Base-by-base conservation (phyloP, 2,888 invertebrate genomes). In the Hedychridium roseum region DNA sequence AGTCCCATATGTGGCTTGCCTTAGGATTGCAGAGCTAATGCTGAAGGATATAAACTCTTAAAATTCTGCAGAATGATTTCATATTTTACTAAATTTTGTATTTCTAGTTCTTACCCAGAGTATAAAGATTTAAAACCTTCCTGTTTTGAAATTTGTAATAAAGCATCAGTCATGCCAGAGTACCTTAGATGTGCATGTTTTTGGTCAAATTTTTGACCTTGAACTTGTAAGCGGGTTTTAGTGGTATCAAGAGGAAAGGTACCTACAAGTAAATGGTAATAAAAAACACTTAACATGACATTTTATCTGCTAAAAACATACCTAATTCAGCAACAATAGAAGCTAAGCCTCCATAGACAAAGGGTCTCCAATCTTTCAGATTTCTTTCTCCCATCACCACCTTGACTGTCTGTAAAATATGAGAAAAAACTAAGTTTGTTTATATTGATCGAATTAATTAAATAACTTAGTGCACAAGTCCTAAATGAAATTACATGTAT, bases 211-310 rank as follows among this genome's bases (percentile, higher is more conserved):
- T 85, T 89, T 80, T 96, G 96, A 1, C 96, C 97, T 80, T 97
- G 97, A 71, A 97, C 86, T 82, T 97, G 96, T 15, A 97, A 85
- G 60, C 96, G 85, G 12, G 95, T 96, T 82, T 97, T 97, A 15
- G 95, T 92, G 20, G 94, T 93, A 79, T 97, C 97, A 65, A 97
- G 91, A n/a, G 96, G 96, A 82, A 96, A 97, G 28, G 96, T 97
- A 61, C 95, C 95, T 92, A 67, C 9, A 75, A 34, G 42, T 9
- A 52, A 20, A 28, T 26, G 46, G 45, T 43, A 20, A 36, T 30
- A 39, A 37, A 36, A 26, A 17, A 35, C 3, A 12, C 5, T 23
- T 5, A 23, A 6, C 31, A 31, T 28, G 11, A 28, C 9, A 27
- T 35, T 17, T 39, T 40, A 12, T 32, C 7, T 39, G 3, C 12